A percentile compares a stretch with the other conserved stretches of the same genome.
phyloP scores from a whole-genome alignment of 2,113 vertebrate species.

The Ptilorrhoa leucosticta region DNA sequence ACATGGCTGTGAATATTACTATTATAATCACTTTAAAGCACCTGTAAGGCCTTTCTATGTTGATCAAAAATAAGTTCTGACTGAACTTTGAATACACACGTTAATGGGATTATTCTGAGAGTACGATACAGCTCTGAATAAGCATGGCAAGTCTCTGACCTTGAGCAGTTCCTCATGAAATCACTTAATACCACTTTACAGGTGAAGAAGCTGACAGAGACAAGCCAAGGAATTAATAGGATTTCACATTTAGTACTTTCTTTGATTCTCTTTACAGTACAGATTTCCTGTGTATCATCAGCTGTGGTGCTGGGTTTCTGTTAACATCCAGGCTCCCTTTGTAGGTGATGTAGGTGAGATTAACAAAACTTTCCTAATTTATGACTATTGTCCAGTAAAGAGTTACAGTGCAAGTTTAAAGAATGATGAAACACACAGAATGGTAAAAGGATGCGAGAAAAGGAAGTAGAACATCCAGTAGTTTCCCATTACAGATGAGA shows the following conservation, averaged over 20 bases:
- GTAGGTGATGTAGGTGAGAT: not conserved
- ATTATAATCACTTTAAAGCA: slow-evolving; percentile 3
- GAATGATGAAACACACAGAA: not conserved
- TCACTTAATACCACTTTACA: slow-evolving; percentile 28
- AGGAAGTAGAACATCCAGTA: not conserved
- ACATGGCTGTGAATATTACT: not conserved
- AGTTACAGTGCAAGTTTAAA: not conserved
- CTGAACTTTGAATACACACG: not conserved
- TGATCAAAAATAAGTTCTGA: slow-evolving; percentile 28
- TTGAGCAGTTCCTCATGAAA: not conserved
- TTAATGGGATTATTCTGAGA: slow-evolving; percentile 31
- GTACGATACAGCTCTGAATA: not conserved
- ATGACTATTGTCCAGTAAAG: not conserved
- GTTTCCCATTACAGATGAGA: not conserved
- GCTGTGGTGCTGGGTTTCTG: not conserved
- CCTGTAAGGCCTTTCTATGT: not conserved
- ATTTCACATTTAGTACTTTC: not conserved
- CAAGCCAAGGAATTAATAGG: not conserved
- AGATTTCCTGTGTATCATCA: not conserved
- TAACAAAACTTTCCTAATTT: not conserved
- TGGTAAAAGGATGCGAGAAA: not conserved
- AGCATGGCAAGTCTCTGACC: not conserved
- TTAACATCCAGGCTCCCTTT: not conserved
- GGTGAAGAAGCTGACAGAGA: slow-evolving; percentile 13
- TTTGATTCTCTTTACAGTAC: not conserved